Base-by-base conservation (phyloP, 2,888 invertebrate species). In the Myathropa florea region DNA sequence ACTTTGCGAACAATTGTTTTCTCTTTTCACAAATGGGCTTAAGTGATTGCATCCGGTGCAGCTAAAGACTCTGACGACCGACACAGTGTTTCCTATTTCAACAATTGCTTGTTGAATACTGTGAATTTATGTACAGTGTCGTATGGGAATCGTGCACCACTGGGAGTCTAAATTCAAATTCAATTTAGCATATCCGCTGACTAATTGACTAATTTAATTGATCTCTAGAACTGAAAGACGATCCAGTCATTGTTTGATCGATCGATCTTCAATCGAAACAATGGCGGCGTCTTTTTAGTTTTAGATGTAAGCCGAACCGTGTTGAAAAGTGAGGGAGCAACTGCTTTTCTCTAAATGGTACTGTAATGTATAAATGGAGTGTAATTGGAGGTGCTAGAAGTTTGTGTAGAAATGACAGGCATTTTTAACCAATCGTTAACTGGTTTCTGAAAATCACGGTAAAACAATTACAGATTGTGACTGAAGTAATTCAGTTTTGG, bases 11-110 rank as follows among this genome's bases (percentile, higher is more conserved):
- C 57, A 24, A 57, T 39, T 57, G 9, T 26, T 55, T 21, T 9
- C 2, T 46, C 21, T 53, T 23, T 65, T 70, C 6, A 65, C 6
- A 76, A 76, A 80, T 80, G 57, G 71, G 71, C 55, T 76, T 68
- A 85, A 85, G 76, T 85, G 59, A 67, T 63, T 4, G 53, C 72
- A 59, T 85, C 84, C 84, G 84, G 72, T 10, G 59, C 46, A 23
- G 21, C 64, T 67, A n/a, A n/a, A n/a, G 12, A 46, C 33, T 53
- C 7, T 26, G 9, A 28, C 24, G 61, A 23, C 0, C 28, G 33
- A n/a, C 18, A 59, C 46, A 18, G 14, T 46, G 10, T 14, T 81
- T 70, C 64, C 55, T 57, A 39, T 80, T 63, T 73, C 33, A 59
- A 4, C 18, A 28, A 30, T 23, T 71, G 21, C 18, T 18, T 46